Evolutionary conservation across 2,888 invertebrate genomes (phyloP), one percentile per base, ranked within the genome.

Genomic region (Darwinula stevensoni): DNA sequence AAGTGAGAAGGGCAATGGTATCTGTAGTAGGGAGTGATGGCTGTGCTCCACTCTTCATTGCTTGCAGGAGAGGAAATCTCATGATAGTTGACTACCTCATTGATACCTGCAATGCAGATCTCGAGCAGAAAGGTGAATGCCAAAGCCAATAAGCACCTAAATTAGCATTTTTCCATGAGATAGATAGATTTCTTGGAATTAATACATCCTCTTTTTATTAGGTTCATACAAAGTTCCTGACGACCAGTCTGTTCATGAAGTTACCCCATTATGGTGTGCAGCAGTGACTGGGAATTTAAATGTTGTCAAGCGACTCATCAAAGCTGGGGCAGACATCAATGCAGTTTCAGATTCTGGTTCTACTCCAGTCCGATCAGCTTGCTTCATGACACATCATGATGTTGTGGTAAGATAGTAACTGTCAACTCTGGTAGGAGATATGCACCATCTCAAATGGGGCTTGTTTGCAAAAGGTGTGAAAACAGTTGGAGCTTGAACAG

Each of bases 201-300:
- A n/a, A n/a, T n/a, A n/a, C n/a, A n/a, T n/a, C n/a, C n/a, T n/a
- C n/a, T n/a, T n/a, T n/a, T n/a, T n/a, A n/a, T n/a, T n/a, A n/a
- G n/a, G n/a, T n/a, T n/a, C n/a, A n/a, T n/a, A 70, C 50, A 74
- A 78, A 56, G 73, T 74, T 30, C 65, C 69, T 6, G 74, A 75
- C 49, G 82, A 80, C 47, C 63, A 63, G 43, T 63, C 68, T 17
- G 62, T 64, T 39, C 82, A 82, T 54, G 61, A 61, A 44, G 82
- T 76, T 3, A 76, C 80, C 11, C 80, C 84, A 16, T 56, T 86
- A 36, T 86, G 86, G 86, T 73, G 73, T 54, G 80, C 84, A 2
- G 73, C 80, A 3, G 84, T 84, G 2, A 68, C 73, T 4, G 80
- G 80, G 11, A 68, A 69, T 40, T 49, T 78, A 11, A 57, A 60